Conservation (phyloP, 2,797 vertebrate species). For the Pseudochaenichthys georgianus region DNA sequence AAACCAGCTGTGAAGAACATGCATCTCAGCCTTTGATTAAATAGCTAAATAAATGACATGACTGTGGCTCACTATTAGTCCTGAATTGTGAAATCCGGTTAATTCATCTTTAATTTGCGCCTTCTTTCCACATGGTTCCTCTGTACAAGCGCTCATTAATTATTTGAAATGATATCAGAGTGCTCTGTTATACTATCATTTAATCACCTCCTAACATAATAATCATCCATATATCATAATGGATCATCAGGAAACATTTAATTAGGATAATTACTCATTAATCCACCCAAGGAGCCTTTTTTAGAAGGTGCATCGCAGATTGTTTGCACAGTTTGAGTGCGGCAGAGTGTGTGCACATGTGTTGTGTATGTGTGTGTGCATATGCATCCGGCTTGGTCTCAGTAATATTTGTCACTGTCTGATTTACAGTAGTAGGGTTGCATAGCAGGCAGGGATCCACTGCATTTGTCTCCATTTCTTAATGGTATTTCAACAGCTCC, state of each 20-base stretch:
- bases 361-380: slow-evolving; percentile 45
- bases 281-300: slow-evolving; percentile 59
- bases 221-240: slow-evolving; percentile 75
- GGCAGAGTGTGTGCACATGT: slow-evolving; percentile 37
- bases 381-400: slow-evolving; percentile 52
- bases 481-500: slow-evolving; percentile 88
- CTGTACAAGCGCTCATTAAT: slow-evolving; percentile 69
- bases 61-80: slow-evolving; percentile 57
- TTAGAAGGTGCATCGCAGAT: slow-evolving; percentile 59
- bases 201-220: slow-evolving; percentile 77
- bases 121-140: slow-evolving; percentile 65
- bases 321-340: slow-evolving; percentile 54
- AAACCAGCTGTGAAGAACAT: background rate
- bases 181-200: slow-evolving; percentile 69
- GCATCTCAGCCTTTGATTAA: slow-evolving; percentile 40
- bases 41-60: slow-evolving; percentile 25
- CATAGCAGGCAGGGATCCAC: slow-evolving; percentile 76
- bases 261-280: slow-evolving; percentile 82
- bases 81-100: slow-evolving; percentile 60
- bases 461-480: slow-evolving; percentile 89
- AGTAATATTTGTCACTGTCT: slow-evolving; percentile 85
- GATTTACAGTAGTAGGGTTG: slow-evolving; percentile 82
- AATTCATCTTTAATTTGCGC: slow-evolving; percentile 72
- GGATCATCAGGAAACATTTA: slow-evolving; percentile 79
- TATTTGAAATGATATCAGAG: slow-evolving; percentile 67